Conservation (phyloP, 2,888 invertebrate genomes). For the Ectemnius continuus region DNA sequence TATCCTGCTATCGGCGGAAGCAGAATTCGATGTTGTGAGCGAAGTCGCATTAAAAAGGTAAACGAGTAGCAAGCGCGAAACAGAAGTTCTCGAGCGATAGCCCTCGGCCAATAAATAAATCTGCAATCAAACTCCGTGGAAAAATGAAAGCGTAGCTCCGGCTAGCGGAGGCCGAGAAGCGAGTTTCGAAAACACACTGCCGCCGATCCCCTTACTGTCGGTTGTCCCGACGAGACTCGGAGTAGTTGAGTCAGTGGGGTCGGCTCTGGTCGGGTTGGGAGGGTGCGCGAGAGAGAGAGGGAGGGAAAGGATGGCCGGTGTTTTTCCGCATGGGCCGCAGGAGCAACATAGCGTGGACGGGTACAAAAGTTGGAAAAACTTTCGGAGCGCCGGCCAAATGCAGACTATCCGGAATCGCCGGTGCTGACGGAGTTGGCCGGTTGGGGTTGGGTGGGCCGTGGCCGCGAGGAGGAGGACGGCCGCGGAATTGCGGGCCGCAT, state of each 20-base stretch:
- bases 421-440: constrained; percentile 36
- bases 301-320: constrained; percentile 14
- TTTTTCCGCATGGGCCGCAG: constrained; percentile 54
- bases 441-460: constrained; percentile 16
- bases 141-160: neutral
- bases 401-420: constrained; percentile 53
- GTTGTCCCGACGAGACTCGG: constrained; percentile 12
- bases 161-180: too few species aligned
- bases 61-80: too few species aligned
- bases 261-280: too few species aligned
- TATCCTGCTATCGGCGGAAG: too few species aligned
- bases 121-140: constrained; percentile 17
- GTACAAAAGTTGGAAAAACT: constrained; percentile 58
- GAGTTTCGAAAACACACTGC: constrained; percentile 31
- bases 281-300: too few species aligned
- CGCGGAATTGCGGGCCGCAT: constrained; percentile 60
- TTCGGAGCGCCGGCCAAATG: constrained; percentile 57
- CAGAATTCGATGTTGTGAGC: too few species aligned
- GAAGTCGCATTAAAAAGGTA: too few species aligned
- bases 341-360: constrained; percentile 39
- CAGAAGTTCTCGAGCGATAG: constrained; percentile 2
- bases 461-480: constrained; percentile 30
- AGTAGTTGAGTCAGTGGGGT: constrained; percentile 23
- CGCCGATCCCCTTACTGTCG: constrained; percentile 24
- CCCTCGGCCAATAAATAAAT: constrained; percentile 10